Conservation (phyloP, 1,140 invertebrate species). For the Chironomus tepperi region DNA sequence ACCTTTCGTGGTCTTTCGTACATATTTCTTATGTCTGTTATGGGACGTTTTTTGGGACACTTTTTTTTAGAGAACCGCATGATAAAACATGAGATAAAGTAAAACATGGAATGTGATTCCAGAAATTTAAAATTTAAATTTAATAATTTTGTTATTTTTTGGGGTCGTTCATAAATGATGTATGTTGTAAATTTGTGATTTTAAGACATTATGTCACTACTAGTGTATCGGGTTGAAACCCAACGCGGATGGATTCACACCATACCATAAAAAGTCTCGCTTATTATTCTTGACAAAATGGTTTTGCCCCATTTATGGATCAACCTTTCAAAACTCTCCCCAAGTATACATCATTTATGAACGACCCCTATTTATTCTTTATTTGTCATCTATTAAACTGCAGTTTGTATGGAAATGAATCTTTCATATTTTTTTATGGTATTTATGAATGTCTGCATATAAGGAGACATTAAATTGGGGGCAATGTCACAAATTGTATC, state of each 20-base stretch:
- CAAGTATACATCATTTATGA: too few relatives aligned
- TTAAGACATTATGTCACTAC: too few relatives aligned
- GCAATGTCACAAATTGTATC: background rate
- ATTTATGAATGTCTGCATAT: too few relatives aligned
- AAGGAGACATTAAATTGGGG: background rate
- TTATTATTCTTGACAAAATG: too few relatives aligned
- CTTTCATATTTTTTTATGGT: too few relatives aligned
- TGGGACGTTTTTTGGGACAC: background rate
- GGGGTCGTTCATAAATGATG: too few relatives aligned
- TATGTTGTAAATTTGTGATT: too few relatives aligned
- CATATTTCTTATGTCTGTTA: background rate
- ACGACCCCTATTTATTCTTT: background rate
- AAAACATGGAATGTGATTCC: background rate
- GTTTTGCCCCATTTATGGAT: too few relatives aligned
- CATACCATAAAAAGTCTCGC: too few relatives aligned
- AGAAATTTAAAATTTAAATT: slow-evolving; percentile 2
- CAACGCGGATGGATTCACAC: too few relatives aligned
- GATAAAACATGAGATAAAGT: background rate
- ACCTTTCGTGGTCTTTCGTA: background rate
- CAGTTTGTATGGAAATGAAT: background rate
- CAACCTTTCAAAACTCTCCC: too few relatives aligned
- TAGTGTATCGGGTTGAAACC: too few relatives aligned
- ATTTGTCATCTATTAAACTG: background rate
- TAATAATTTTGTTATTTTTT: background rate
- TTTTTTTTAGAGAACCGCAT: background rate